Evolutionary conservation across 2,888 invertebrate species (phyloP), one percentile per base, ranked within the genome.

Genomic region (Cheilosia variabilis): DNA sequence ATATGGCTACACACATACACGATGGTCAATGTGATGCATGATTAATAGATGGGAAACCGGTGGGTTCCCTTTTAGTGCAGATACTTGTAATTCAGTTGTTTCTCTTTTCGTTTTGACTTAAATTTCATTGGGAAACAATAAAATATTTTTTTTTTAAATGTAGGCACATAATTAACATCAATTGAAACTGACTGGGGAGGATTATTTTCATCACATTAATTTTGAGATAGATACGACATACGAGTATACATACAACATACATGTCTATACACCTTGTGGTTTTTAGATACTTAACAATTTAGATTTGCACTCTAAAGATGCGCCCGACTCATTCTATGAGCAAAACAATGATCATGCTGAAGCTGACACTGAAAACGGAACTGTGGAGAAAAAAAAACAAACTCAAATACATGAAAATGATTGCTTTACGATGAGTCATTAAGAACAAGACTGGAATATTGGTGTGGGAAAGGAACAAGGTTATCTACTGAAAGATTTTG

Each of bases 21-120:
- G 34, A 34, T 50, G 60, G 24, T 66, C 66, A 60, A 73, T 60
- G 73, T 66, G 17, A 19, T 58, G 72, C 66, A 73, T 80, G 58
- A 81, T 75, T 69, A 52, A 81, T 73, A 52, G 6, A 45, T 73
- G 68, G 52, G 80, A 63, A 63, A 45, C 69, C 76, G 52, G 53
- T 69, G 75, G 69, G 81, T 81, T 76, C 63, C 47, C 19, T 75
- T 57, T 63, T 68, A 43, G 27, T 69, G n/a, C 68, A 73, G 62
- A 69, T 75, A 57, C 68, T 69, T 63, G 68, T 69, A 47, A 47
- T 43, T 68, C 31, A 31, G 31, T 58, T 53, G 9, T n/a, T 66
- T 68, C 10, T n/a, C 31, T 15, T 22, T 52, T 58, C 13, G 5
- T 37, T 50, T 47, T 24, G 37, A 22, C 34, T 19, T 9, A 41